phyloP scores from a whole-genome alignment of 2,888 invertebrate species.

The Macropis europaea region DNA sequence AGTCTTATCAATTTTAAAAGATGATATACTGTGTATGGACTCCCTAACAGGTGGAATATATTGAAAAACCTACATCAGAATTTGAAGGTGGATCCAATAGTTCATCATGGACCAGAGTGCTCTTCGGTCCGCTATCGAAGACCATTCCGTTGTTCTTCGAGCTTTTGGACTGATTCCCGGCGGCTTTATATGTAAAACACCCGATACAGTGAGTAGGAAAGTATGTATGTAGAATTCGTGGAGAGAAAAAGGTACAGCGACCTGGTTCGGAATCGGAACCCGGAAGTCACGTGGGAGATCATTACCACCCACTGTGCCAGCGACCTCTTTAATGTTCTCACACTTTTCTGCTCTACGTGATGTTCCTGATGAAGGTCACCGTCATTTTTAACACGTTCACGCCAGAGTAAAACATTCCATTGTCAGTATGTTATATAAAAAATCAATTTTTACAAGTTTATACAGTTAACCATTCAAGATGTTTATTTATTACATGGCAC shows the following conservation, averaged over 20 bases:
- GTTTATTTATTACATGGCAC: no score
- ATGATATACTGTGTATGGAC: no score
- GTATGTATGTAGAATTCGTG: not conserved
- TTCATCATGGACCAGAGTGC: not conserved
- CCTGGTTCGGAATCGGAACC: not conserved
- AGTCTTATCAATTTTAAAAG: no score
- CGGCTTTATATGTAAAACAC: not conserved
- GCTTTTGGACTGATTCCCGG: not conserved
- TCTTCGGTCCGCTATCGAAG: not conserved
- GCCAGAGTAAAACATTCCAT: no score
- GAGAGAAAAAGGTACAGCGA: conserved; percentile 4
- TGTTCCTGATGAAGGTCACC: not conserved
- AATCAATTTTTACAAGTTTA: no score
- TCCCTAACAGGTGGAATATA: not conserved
- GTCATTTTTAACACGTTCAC: no score
- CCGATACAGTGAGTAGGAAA: not conserved
- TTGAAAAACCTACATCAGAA: not conserved
- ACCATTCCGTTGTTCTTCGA: not conserved
- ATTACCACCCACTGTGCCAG: not conserved
- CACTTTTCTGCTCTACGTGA: not conserved
- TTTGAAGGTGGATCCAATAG: not conserved
- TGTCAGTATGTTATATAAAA: no score
- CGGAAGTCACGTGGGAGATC: conserved; percentile 3
- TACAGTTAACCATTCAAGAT: no score
- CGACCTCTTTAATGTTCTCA: not conserved